phyloP scores from a whole-genome alignment of 2,888 invertebrate genomes.

The Microctonus aethiopoides region DNA sequence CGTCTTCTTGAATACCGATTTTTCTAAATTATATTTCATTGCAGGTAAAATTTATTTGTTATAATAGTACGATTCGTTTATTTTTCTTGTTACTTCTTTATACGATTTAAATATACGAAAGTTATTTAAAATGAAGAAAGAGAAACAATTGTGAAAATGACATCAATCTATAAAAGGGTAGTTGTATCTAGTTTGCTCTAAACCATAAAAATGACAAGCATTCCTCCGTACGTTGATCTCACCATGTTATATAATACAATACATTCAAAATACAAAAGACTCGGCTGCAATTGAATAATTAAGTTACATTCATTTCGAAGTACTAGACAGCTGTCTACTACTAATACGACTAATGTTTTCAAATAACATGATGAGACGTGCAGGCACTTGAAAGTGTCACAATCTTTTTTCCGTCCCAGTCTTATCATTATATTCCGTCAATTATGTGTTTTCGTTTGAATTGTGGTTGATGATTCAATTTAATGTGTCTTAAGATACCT shows the following conservation, averaged over 20 bases:
- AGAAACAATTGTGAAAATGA: slow-evolving; percentile 38
- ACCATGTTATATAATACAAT: slow-evolving; percentile 50
- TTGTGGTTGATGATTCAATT: slow-evolving; percentile 3
- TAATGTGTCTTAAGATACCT: slow-evolving; percentile 1
- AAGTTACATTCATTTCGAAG: slow-evolving; percentile 50
- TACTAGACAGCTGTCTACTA: slow-evolving; percentile 45
- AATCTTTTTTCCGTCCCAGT: slow-evolving; percentile 57
- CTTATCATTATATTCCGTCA: slow-evolving; percentile 61
- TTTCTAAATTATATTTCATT: neutral
- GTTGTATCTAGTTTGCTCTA: slow-evolving; percentile 43
- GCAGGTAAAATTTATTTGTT: neutral
- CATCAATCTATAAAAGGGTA: slow-evolving; percentile 37
- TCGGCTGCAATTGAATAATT: slow-evolving; percentile 48
- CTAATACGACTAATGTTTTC: slow-evolving; percentile 52
- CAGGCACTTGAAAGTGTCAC: slow-evolving; percentile 66
- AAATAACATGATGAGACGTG: slow-evolving; percentile 59
- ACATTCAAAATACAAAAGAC: slow-evolving; percentile 55
- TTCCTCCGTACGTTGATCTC: slow-evolving; percentile 45
- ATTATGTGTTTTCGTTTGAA: slow-evolving; percentile 49
- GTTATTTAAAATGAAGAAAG: slow-evolving; percentile 29
- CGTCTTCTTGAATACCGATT: neutral
- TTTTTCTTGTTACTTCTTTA: neutral
- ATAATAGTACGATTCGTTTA: neutral
- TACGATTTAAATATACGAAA: slow-evolving; percentile 43
- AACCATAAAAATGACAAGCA: slow-evolving; percentile 50